Base-by-base conservation (phyloP, 1,140 invertebrate species). In the Babylonia areolata region DNA sequence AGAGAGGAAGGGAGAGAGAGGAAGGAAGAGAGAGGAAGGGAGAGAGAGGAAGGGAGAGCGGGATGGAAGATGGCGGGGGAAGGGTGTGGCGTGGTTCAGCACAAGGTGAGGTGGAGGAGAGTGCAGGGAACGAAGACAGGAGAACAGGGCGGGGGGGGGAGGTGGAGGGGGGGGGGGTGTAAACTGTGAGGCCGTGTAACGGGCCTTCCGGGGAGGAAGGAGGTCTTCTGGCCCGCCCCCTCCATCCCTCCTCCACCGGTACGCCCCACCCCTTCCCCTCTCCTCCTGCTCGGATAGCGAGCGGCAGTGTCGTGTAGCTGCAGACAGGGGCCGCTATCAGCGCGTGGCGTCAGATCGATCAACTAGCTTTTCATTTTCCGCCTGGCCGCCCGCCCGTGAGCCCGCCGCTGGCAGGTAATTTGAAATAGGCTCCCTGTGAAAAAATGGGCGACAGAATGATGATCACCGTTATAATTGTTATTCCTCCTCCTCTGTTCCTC, bases 1-100 rank as follows among this genome's bases (percentile, higher is more conserved):
- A 28, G 23, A 78, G 77, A 42, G 77, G 28, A 33, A 78, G 77
- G 35, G 33, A 78, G 77, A 78, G 77, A 78, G 33, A 78, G 77
- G 35, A n/a, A 78, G 77, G 5, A 37, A 33, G 35, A 78, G 77
- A 78, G 77, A 78, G 77, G 20, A 33, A 23, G 77, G 17, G 77
- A 42, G 77, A 78, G 40, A 40, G 17, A 20, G 23, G 33, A 5
- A 37, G 17, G 20, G 31, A 42, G 35, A 42, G 40, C 11, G 6
- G 35, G 31, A 42, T 20, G 6, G n/a, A n/a, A 78, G 23, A 78
- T 5, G 35, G 77, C 6, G 77, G 35, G 23, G 35, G 77, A 33
- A 6, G 40, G 40, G n/a, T n/a, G n/a, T n/a, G n/a, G n/a, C n/a
- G n/a, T n/a, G n/a, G n/a, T n/a, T n/a, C n/a, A n/a, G n/a, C n/a